Evolutionary conservation across 2,888 invertebrate genomes (phyloP).

Genomic region (Aricia artaxerxes): DNA sequence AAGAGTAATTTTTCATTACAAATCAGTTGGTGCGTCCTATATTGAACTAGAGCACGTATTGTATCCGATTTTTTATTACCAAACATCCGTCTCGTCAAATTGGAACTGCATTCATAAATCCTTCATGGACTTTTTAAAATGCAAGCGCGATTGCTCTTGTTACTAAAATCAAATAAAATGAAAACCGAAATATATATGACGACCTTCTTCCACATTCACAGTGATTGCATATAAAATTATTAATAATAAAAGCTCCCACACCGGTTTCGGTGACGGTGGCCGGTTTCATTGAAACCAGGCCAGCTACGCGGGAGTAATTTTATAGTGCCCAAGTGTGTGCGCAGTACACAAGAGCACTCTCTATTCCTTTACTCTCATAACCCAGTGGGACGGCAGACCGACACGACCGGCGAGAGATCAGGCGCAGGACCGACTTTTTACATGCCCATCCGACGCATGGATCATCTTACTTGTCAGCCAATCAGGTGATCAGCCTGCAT

Average conservation of each 20-base stretch:
- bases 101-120: conserved; percentile 43
- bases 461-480: no score
- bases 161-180: conserved; percentile 21
- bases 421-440: no score
- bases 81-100: conserved; percentile 40
- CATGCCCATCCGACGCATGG: no score
- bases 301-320: no score
- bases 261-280: no score
- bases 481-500: no score
- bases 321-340: no score
- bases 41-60: conserved; percentile 29
- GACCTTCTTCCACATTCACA: neutral
- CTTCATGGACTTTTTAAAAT: conserved; percentile 43
- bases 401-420: no score
- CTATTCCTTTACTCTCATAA: no score
- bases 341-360: no score
- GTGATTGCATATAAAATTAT: neutral
- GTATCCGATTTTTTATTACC: conserved; percentile 32
- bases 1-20: conserved; percentile 11
- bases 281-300: no score
- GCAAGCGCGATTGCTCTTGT: conserved; percentile 38
- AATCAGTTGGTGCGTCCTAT: conserved; percentile 13
- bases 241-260: neutral
- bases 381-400: no score
- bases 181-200: neutral